These are phyloP conservation scores for Linurgus olivaceus DNA, from an alignment of 2,797 vertebrate species.

Conservation along the genomic window DNA sequence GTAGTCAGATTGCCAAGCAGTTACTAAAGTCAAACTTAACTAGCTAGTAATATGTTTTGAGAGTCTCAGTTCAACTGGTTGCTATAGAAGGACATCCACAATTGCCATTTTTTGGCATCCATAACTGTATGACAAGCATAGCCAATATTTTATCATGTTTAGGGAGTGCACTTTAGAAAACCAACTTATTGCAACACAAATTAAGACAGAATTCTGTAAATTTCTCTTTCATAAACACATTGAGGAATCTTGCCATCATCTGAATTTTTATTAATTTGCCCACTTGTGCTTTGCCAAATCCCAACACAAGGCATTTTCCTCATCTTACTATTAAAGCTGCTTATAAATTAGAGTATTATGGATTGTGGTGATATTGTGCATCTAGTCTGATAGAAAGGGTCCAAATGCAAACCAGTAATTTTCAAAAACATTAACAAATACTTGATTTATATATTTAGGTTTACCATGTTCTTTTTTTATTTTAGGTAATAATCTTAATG, in stretches of 20 bases:
- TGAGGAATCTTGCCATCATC: background rate
- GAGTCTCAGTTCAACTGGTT: background rate
- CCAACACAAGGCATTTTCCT: background rate
- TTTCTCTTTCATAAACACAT: background rate
- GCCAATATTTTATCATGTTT: background rate
- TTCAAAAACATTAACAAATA: background rate
- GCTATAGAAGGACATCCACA: background rate
- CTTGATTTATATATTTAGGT: background rate
- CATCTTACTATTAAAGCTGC: background rate
- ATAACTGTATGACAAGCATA: background rate
- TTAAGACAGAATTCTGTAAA: background rate
- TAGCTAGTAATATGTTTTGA: background rate
- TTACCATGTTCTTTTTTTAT: background rate
- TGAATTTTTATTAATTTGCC: background rate
- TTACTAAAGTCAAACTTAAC: background rate
- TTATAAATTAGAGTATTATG: background rate
- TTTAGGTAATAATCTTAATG: background rate
- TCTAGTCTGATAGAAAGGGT: background rate
- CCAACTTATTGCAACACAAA: background rate
- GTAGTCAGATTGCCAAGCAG: background rate
- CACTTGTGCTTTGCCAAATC: background rate
- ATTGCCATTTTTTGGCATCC: background rate
- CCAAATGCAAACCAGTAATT: background rate
- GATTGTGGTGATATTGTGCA: background rate
- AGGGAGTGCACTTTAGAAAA: background rate